Percentiles rank a stretch among this genome's conserved stretches.
These are phyloP conservation scores for Charina bottae DNA, from an alignment of 2,113 vertebrate genomes.

Conservation along the genomic window DNA sequence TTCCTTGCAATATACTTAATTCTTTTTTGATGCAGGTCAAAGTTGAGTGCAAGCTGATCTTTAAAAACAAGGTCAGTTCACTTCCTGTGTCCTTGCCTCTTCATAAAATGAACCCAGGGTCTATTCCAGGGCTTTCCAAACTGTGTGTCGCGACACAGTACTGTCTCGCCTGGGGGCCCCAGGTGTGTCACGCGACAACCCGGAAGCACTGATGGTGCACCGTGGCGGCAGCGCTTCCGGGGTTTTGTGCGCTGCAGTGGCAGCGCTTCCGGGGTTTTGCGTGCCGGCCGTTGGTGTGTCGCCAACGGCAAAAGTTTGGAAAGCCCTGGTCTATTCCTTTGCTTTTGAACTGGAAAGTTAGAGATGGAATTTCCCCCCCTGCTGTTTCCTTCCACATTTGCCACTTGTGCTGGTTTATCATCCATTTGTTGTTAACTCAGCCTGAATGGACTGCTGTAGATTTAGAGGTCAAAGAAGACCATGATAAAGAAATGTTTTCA, in stretches of 20 bases:
- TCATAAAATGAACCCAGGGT: neutral
- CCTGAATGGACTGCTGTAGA: rapidly evolving
- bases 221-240: too few species aligned
- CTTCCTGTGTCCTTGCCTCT: neutral
- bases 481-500: neutral
- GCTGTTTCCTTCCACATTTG: neutral
- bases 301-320: too few species aligned
- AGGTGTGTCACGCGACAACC: too few species aligned
- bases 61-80: neutral
- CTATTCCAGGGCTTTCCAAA: too few species aligned
- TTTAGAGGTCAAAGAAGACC: neutral
- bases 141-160: too few species aligned
- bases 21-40: neutral
- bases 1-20: neutral
- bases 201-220: too few species aligned
- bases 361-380: neutral
- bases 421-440: neutral
- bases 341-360: neutral
- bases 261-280: too few species aligned
- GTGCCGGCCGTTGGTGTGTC: too few species aligned
- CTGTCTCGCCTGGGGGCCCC: too few species aligned
- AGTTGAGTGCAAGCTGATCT: neutral
- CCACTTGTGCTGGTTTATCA: neutral
- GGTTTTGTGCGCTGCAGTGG: too few species aligned
- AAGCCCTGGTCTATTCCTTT: neutral